Base-by-base conservation (phyloP, 2,113 vertebrate species). In the Pantherophis guttatus region DNA sequence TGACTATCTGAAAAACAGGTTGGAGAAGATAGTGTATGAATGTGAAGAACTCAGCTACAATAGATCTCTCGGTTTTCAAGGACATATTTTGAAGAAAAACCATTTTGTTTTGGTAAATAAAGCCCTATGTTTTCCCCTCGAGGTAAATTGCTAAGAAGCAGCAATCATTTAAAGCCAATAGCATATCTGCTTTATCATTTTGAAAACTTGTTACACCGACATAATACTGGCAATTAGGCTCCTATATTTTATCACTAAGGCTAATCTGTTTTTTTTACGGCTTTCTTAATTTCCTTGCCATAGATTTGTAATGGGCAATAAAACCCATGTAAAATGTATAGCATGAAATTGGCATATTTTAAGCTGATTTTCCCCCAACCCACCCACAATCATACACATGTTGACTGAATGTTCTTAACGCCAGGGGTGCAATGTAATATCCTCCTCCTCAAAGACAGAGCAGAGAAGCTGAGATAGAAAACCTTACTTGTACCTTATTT, bases 301-400 rank as follows among this genome's bases (percentile, higher is more conserved):
- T 21, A 81, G 75, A 44, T 44, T 19, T 81, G 75, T 9, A 81
- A 81, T 39, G n/a, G 33, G 8, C 33, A 81, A 39, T 21, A 81
- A 81, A 81, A 81, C 33, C 19, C 17, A 81, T 81, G 33, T 39
- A 81, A 81, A 94, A 58, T 24, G 88, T 86, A 75, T 91, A 58
- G 19, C 26, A 0, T 4, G 0, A 0, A 15, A 52, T 23, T 8
- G 0, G 55, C 62, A 92, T 87, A 50, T 87, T 94, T 70, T 23
- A 87, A 52, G 87, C 44, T 93, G 86, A 85, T 58, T 87, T 7
- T 8, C 62, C 58, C 21, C 62, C 50, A 21, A 26, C 58, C 12
- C 26, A 58, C 8, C 21, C 62, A 11, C 11, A 70, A n/a, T 70
- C 62, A 70, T 70, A 70, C 11, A n/a, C 7, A 39, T 6, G 19